A percentile compares a stretch with the other conserved stretches of the same genome.
phyloP scores from a whole-genome alignment of 2,888 invertebrate species.

The Platycnemis pennipes region DNA sequence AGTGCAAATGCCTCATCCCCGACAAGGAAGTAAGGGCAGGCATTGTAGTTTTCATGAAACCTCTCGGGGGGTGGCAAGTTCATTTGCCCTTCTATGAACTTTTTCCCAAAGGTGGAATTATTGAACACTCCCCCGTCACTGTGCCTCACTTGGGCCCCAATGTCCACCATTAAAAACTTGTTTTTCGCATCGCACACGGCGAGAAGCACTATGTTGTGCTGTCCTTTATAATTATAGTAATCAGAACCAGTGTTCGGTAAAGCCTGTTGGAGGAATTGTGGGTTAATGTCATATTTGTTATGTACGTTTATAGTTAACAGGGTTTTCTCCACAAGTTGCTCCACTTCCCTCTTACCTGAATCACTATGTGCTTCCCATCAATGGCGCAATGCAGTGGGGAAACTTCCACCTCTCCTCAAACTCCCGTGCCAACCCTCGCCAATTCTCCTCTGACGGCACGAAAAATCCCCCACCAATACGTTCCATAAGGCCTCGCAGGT shows the following conservation, averaged over 20 bases:
- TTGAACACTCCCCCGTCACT: conserved; percentile 54
- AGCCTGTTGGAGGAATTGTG: background rate
- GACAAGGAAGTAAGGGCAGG: background rate
- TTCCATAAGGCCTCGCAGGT: too few relatives aligned
- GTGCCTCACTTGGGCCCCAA: conserved; percentile 60
- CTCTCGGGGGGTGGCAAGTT: background rate
- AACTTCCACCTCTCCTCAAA: too few relatives aligned
- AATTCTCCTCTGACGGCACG: too few relatives aligned
- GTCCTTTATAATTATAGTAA: conserved; percentile 21
- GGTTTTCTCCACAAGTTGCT: too few relatives aligned
- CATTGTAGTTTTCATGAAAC: background rate
- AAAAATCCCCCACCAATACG: too few relatives aligned
- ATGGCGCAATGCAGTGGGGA: too few relatives aligned
- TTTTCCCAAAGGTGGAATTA: conserved; percentile 58
- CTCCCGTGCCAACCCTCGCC: too few relatives aligned
- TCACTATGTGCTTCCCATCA: too few relatives aligned
- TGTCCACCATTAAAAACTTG: conserved; percentile 58
- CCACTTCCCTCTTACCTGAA: too few relatives aligned
- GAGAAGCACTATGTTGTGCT: background rate
- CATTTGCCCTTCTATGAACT: conserved; percentile 38
- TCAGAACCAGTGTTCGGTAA: background rate
- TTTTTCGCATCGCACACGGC: background rate
- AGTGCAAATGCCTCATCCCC: background rate
- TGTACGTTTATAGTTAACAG: too few relatives aligned
- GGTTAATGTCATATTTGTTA: too few relatives aligned